Evolutionary conservation across 2,888 invertebrate species (phyloP).

Genomic region (Ceriagrion tenellum): DNA sequence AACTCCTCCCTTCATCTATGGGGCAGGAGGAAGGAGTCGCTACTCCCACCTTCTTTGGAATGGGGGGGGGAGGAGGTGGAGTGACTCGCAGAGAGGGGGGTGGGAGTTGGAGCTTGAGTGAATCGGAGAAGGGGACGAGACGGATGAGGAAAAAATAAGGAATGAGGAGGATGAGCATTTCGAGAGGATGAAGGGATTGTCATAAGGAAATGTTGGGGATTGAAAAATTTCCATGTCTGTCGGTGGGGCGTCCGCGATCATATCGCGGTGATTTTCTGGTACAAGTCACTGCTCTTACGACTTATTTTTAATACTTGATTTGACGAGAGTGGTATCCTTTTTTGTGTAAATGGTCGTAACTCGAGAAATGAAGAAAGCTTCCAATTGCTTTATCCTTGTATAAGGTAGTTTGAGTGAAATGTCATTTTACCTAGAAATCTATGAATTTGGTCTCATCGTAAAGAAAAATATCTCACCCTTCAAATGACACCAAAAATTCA

Average conservation of each 20-base stretch:
- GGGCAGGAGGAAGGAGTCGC: constrained; percentile 15
- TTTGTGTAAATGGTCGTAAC: no score
- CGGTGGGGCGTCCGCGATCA: background rate
- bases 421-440: no score
- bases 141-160: background rate
- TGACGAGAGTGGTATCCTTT: no score
- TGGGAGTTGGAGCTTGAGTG: background rate
- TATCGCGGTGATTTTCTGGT: background rate
- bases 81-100: no score
- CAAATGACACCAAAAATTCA: no score
- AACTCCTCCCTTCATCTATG: background rate
- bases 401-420: no score
- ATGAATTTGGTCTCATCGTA: no score
- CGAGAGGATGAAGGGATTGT: background rate
- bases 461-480: no score
- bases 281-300: no score
- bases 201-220: background rate
- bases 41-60: background rate
- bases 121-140: background rate
- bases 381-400: no score
- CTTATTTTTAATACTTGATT: no score
- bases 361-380: no score
- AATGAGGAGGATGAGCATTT: background rate
- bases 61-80: background rate
- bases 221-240: background rate